Evolutionary conservation across 2,797 vertebrate species (phyloP).

Genomic region (Pipistrellus pipistrellus): DNA sequence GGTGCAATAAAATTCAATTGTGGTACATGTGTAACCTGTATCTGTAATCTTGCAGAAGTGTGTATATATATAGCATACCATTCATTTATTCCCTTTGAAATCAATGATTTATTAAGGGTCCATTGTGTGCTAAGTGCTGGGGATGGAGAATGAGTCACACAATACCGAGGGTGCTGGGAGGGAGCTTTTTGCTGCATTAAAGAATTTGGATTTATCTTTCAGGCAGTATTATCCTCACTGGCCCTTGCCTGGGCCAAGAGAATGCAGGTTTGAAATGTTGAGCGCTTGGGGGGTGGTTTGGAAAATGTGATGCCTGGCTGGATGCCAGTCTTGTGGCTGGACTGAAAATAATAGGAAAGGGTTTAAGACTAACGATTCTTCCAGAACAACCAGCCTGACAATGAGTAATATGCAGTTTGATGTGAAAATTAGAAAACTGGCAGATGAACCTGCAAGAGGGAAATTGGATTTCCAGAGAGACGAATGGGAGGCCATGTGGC

Average conservation of each 20-base stretch:
- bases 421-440: slow-evolving; percentile 82
- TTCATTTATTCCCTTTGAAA: slow-evolving; percentile 37
- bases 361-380: slow-evolving; percentile 78
- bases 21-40: not conserved
- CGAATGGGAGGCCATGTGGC: slow-evolving; percentile 15
- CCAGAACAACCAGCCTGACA: slow-evolving; percentile 75
- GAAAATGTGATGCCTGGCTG: slow-evolving; percentile 62
- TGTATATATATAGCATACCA: not conserved
- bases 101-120: slow-evolving; percentile 52
- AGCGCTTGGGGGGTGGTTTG: slow-evolving; percentile 13
- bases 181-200: slow-evolving; percentile 32
- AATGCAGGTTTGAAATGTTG: slow-evolving; percentile 51
- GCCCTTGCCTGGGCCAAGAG: slow-evolving; percentile 9
- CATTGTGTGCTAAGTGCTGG: not conserved
- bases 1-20: not conserved
- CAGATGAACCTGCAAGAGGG: slow-evolving; percentile 74
- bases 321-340: slow-evolving; percentile 27
- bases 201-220: slow-evolving; percentile 47
- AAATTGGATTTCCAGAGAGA: slow-evolving; percentile 83
- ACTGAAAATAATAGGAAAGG: slow-evolving; percentile 60
- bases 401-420: slow-evolving; percentile 80
- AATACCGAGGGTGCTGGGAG: not conserved
- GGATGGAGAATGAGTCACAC: slow-evolving; percentile 39
- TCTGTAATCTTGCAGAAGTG: slow-evolving; percentile 6
- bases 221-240: not conserved